Conservation (phyloP, 92 coral and sea anemone species). For the Phymanthus crucifer region DNA sequence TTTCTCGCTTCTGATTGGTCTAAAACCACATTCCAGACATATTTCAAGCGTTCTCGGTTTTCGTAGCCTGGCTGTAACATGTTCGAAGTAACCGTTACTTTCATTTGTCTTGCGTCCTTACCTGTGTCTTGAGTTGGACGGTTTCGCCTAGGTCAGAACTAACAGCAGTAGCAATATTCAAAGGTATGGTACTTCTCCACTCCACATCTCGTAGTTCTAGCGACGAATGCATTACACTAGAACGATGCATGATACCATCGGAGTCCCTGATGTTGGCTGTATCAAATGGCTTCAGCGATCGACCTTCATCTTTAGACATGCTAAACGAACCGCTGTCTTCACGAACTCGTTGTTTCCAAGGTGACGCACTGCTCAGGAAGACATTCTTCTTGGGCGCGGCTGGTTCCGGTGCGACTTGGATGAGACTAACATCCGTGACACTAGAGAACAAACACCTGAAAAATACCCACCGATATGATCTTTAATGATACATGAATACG, state of each 20-base stretch:
- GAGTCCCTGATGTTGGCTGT: slow-evolving; percentile 42
- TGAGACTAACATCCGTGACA: slow-evolving; percentile 62
- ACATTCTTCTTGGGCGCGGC: slow-evolving; percentile 27
- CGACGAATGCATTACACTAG: slow-evolving; percentile 39
- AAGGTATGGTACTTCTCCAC: slow-evolving; percentile 74
- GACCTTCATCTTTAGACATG: slow-evolving; percentile 8
- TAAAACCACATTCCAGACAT: too few relatives aligned
- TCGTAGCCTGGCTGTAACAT: too few relatives aligned
- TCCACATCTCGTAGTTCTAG: slow-evolving; percentile 63
- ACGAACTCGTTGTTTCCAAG: slow-evolving; percentile 32
- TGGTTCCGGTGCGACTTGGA: slow-evolving; percentile 59
- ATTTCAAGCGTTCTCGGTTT: too few relatives aligned
- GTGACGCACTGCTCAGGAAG: slow-evolving; percentile 38
- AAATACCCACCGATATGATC: too few relatives aligned
- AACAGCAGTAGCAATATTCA: slow-evolving; percentile 77
- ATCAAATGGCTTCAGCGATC: slow-evolving; percentile 50
- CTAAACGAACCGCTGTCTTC: slow-evolving; percentile 30
- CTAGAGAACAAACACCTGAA: slow-evolving; percentile 69
- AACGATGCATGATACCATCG: slow-evolving; percentile 21
- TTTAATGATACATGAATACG: too few relatives aligned
- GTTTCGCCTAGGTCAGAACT: slow-evolving; percentile 83
- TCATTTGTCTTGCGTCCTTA: too few relatives aligned
- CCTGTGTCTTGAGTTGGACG: slow-evolving; percentile 74
- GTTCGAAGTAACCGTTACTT: too few relatives aligned
- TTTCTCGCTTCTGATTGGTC: too few relatives aligned